Base-by-base conservation (phyloP, 2,888 invertebrate genomes). In the Yponomeuta sedellus region DNA sequence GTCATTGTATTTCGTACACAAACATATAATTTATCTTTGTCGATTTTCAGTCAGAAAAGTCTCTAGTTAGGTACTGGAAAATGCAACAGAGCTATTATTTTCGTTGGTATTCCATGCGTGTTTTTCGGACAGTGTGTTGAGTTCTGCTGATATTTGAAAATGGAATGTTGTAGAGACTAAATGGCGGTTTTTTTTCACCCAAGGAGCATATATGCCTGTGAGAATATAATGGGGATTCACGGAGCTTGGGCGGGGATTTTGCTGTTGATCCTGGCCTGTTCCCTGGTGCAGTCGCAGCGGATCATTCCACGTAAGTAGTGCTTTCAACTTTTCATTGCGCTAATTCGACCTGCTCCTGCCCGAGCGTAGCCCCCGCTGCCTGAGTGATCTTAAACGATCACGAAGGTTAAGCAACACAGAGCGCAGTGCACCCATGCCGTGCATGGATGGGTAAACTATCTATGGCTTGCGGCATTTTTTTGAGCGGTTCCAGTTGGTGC, bases 231-330 rank as follows among this genome's bases (percentile, higher is more conserved):
- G 67, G 57, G 44, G n/a, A 19, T n/a, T 61, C 19, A 20, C 25
- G 28, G 64, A 25, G 16, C 44, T 8, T 39, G 56, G 19, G 64
- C 25, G 67, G 44, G 44, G 19, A 28, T 16, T 28, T 20, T 64
- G 16, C 67, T 67, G 10, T 25, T 67, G 28, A 34, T 63, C 19
- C 19, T 57, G 6, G 28, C 64, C 19, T 61, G n/a, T 44, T 28
- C 59, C 25, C n/a, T 52, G 5, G 52, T 67, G 1, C 22, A 34
- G 8, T 64, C 61, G 12, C 67, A 67, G 40, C 59, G 28, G 52
- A n/a, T 8, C 12, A 39, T 64, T 52, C 44, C 5, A 61, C 67
- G 67, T 67, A 44, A 67, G 67, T 67, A 64, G 4, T 2, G 16
- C 16, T 12, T 34, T 34, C 34, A 6, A 34, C 34, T 8, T 34